Evolutionary conservation across 1,140 invertebrate species (phyloP).

Genomic region (Dufourea novaeangliae): DNA sequence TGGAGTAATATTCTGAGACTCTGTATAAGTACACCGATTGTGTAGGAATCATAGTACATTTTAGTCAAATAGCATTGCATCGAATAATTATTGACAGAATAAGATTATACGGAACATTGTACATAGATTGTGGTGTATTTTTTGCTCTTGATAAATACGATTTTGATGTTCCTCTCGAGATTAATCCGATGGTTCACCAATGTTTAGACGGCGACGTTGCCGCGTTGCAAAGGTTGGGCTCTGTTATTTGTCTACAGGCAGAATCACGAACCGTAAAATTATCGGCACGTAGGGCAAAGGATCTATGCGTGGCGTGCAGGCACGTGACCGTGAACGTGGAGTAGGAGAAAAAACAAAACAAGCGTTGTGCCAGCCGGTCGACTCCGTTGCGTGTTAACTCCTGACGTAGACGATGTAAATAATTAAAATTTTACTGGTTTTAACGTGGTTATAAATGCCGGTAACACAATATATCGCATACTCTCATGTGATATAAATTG

Average conservation of each 20-base stretch:
- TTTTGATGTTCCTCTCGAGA: not conserved
- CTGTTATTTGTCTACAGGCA: constrained; percentile 61
- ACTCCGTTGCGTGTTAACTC: constrained; percentile 44
- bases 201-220: constrained; percentile 4
- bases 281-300: constrained; percentile 48
- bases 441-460: not conserved
- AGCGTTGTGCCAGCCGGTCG: constrained; percentile 13
- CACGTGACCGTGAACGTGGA: constrained; percentile 55
- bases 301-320: constrained; percentile 28
- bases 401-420: constrained; percentile 4
- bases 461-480: not conserved
- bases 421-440: constrained; percentile 38
- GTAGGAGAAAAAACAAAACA: constrained; percentile 43
- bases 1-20: too few relatives aligned
- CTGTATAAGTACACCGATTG: too few relatives aligned
- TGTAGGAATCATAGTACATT: too few relatives aligned
- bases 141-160: not conserved
- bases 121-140: not conserved
- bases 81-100: too few relatives aligned
- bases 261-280: constrained; percentile 61
- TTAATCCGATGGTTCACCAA: not conserved
- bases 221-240: constrained; percentile 23
- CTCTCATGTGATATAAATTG: not conserved
- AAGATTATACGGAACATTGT: not conserved
- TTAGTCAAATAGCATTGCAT: too few relatives aligned